phyloP scores from a whole-genome alignment of 2,888 invertebrate genomes.

The Omphaloscelis lunosa region DNA sequence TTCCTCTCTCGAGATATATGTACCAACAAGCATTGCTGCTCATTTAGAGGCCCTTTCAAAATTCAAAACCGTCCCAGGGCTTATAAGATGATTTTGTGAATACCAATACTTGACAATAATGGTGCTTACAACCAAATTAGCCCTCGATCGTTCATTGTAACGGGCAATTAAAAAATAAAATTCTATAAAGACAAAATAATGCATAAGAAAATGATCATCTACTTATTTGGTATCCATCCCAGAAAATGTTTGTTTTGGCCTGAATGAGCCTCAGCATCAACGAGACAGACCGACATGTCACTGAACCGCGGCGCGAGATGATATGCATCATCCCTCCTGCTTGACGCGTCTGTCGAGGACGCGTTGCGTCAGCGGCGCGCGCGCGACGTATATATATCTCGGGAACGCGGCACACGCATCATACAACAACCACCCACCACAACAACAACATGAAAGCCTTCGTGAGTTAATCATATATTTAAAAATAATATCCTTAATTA shows the following conservation, averaged over 20 bases:
- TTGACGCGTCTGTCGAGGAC: constrained; percentile 29
- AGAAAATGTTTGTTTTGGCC: neutral
- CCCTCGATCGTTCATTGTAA: neutral
- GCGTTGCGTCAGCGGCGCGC: constrained; percentile 32
- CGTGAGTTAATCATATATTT: constrained; percentile 47
- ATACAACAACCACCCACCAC: constrained; percentile 27
- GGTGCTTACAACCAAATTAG: neutral
- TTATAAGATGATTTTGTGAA: neutral
- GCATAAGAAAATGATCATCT: neutral
- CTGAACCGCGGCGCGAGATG: constrained; percentile 4
- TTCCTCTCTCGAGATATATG: neutral
- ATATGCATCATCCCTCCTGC: constrained; percentile 6
- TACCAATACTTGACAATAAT: neutral
- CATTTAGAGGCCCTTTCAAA: neutral
- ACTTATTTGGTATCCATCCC: neutral
- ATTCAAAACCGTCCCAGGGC: neutral
- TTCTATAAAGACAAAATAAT: neutral
- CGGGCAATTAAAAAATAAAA: neutral
- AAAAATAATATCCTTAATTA: neutral
- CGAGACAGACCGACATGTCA: neutral
- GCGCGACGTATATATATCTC: constrained; percentile 38
- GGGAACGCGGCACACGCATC: constrained; percentile 18
- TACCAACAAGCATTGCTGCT: neutral
- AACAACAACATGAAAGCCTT: constrained; percentile 63
- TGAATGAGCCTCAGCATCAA: neutral